Base-by-base conservation (phyloP, 2,797 vertebrate species). In the Parambassis ranga region DNA sequence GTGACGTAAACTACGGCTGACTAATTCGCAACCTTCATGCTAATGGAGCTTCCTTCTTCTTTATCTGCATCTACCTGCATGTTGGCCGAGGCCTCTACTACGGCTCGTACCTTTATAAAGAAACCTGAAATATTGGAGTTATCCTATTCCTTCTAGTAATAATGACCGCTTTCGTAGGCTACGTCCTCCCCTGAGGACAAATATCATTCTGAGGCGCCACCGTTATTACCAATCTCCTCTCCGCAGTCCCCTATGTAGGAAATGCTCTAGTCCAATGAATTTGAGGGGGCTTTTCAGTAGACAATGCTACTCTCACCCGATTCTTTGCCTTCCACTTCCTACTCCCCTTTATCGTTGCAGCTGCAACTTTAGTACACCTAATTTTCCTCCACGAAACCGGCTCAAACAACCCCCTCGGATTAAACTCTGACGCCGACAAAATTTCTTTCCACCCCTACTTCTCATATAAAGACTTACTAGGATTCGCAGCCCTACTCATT, bases 181-280 rank as follows among this genome's bases (percentile, higher is more conserved):
- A 84, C 0, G 72, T 91, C 0, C 22, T 89, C 0, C 84, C 81
- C 0, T 89, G 86, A 64, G 77, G 79, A 0, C 77, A 89, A 33
- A 90, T 88, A n/a, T 83, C 79, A 0, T 90, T 92, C 0, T 91
- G 87, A 71, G 89, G 85, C 0, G 83, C 82, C 0, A 88, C 82
- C 0, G 73, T 86, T 0, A 89, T 89, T 0, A 90, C 87, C 0
- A 87, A 87, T 0, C 39, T 89, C 0, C 14, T 87, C 0, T 89
- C 75, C 0, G 86, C 84, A 0, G 18, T 86, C 0, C 81, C 74
- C 0, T 85, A 79, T 0, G 4, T 83, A 0, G 81, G 89, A 0
- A 20, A 55, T 0, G 18, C 14, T 0, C 0, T 87, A 0, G 76
- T 81, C 0, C 49, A 87, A 39, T 90, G 87, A 7, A 49, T 82